phyloP scores from a whole-genome alignment of 2,888 invertebrate genomes.

The Leptinotarsa tumamoca region DNA sequence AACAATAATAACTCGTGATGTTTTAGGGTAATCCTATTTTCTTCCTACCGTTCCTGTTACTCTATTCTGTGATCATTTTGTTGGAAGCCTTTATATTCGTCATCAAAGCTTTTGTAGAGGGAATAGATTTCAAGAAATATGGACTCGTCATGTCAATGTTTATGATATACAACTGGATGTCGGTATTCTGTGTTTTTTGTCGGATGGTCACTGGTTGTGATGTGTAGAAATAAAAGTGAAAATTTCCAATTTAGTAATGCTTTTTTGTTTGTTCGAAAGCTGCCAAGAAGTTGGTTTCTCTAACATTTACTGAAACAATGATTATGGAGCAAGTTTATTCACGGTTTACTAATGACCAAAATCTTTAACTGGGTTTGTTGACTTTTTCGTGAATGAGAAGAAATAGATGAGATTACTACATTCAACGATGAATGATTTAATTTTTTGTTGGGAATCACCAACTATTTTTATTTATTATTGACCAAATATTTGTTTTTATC shows the following conservation, averaged over 20 bases:
- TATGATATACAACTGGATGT: constrained; percentile 62
- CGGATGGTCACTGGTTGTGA: constrained; percentile 56
- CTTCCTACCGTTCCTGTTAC: constrained; percentile 60
- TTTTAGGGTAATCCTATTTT: constrained; percentile 61
- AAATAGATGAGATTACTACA: too few relatives aligned
- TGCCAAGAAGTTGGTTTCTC: background rate
- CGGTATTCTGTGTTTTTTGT: constrained; percentile 61
- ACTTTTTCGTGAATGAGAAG: too few relatives aligned
- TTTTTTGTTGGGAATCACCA: too few relatives aligned
- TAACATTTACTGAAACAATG: too few relatives aligned
- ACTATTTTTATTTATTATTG: too few relatives aligned
- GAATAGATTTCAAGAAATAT: constrained; percentile 56
- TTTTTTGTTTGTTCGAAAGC: background rate
- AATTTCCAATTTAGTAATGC: background rate
- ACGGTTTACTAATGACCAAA: too few relatives aligned
- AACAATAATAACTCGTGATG: constrained; percentile 24
- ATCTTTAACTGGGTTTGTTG: too few relatives aligned
- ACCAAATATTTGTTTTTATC: too few relatives aligned
- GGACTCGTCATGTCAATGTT: constrained; percentile 58
- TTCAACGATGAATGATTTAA: too few relatives aligned
- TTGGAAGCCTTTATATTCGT: constrained; percentile 59
- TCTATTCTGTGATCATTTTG: constrained; percentile 60
- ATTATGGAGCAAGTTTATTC: too few relatives aligned
- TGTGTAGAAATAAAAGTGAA: constrained; percentile 45
- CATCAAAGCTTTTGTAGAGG: constrained; percentile 54